Base-by-base conservation (phyloP, 2,888 invertebrate species). In the Rhagophthalmus giganteus region DNA sequence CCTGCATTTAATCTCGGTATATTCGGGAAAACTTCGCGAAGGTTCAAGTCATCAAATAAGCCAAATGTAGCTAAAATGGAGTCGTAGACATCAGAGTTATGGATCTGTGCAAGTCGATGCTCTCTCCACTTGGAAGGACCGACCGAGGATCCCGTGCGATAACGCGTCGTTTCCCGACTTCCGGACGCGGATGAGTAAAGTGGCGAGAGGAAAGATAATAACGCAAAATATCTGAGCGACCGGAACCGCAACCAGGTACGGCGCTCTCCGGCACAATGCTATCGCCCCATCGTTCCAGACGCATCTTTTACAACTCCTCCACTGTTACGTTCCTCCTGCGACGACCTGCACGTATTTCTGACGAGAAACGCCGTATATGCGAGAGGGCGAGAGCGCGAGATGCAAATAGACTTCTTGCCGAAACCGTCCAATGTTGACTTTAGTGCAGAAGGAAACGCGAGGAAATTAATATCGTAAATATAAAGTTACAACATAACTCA, bases 381-480 rank as follows among this genome's bases (percentile, higher is more conserved):
- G 7, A 39, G 32, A 8, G 15, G 5, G 38, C 12, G 25, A 34
- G 24, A 30, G 30, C 26, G 41, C n/a, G 52, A 46, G 44, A 39
- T 27, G 34, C 30, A 37, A 26, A 30, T 27, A 37, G 20, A 7
- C 33, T 26, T 7, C 27, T 38, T 6, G 12, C 20, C 15, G 32
- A 16, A 42, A 42, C 24, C 15, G 10, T 32, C 56, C 37, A 53
- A 57, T 55, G 59, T 52, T 54, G 63, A 58, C 59, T 57, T 56
- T 54, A 56, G 47, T 57, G 56, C 52, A 55, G 55, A 56, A 64
- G 65, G 68, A 68, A 70, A 68, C 65, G 63, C 64, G 64, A 68
- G 71, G 69, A 73, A 73, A 72, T 73, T 73, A 73, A 73, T 72
- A 72, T 70, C 74, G 72, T 74, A 75, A 75, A 75, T 73, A 74